Conservation (phyloP, 2,888 invertebrate species). For the Lacanobia oleracea region DNA sequence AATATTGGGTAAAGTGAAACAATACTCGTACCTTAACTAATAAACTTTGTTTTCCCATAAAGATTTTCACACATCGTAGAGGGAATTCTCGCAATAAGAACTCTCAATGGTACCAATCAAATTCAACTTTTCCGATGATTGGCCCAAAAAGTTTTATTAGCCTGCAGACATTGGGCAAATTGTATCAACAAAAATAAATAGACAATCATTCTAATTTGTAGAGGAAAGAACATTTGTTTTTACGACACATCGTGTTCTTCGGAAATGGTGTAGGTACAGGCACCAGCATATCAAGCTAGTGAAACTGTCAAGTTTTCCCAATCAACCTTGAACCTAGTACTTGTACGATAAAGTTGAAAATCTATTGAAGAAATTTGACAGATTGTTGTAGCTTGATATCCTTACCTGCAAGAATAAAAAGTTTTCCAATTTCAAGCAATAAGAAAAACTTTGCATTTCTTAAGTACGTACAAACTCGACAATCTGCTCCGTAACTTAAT, state of each 20-base stretch:
- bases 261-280: not conserved
- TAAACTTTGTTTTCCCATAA: conserved; percentile 24
- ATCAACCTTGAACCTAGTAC: too few species aligned
- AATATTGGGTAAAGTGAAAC: conserved; percentile 10
- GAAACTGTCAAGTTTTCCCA: too few species aligned
- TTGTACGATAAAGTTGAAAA: too few species aligned
- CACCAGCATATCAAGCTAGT: too few species aligned
- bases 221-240: not conserved
- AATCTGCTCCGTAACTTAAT: conserved; percentile 23
- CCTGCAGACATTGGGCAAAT: conserved; percentile 35
- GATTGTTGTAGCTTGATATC: too few species aligned
- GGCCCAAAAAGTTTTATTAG: conserved; percentile 57
- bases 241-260: not conserved
- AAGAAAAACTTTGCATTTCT: conserved; percentile 32
- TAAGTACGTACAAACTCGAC: conserved; percentile 23
- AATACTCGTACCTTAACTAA: conserved; percentile 1
- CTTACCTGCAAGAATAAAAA: conserved; percentile 14
- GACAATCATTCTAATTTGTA: conserved; percentile 33
- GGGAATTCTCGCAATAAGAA: conserved; percentile 44
- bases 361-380: too few species aligned
- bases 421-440: conserved; percentile 26
- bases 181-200: conserved; percentile 29
- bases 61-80: conserved; percentile 19
- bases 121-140: conserved; percentile 58
- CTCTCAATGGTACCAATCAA: conserved; percentile 57